Evolutionary conservation across 2,888 invertebrate species (phyloP).

Genomic region (Luperina nickerlii): DNA sequence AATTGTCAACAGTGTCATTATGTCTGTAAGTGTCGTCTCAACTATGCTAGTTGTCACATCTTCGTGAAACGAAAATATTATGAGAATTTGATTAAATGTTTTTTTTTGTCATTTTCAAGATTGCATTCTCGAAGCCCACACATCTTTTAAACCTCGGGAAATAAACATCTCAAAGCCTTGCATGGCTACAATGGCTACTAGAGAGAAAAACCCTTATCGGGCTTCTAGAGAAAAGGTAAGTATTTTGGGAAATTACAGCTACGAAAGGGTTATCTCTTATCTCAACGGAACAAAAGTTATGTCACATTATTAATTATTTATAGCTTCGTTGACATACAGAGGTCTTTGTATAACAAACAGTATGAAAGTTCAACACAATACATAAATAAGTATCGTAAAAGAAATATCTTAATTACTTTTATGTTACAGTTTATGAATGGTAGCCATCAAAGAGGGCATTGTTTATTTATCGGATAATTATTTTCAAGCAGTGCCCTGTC

Average conservation of each 20-base stretch:
- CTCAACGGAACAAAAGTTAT: background rate
- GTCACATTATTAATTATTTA: constrained; percentile 21
- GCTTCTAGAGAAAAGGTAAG: background rate
- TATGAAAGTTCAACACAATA: constrained; percentile 32
- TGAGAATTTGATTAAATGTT: constrained; percentile 47
- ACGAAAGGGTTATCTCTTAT: background rate
- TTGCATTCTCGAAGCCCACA: constrained; percentile 20
- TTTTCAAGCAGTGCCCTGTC: constrained; percentile 81
- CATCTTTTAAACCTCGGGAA: background rate
- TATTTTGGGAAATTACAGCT: background rate
- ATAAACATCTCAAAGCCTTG: background rate
- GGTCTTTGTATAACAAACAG: constrained; percentile 28
- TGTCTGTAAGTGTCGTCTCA: constrained; percentile 79
- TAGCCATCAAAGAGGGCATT: constrained; percentile 73
- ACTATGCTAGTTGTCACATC: constrained; percentile 61
- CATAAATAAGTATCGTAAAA: constrained; percentile 48
- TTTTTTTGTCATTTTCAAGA: constrained; percentile 49
- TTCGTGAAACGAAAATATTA: constrained; percentile 61
- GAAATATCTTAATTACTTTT: constrained; percentile 57
- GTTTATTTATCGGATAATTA: constrained; percentile 81
- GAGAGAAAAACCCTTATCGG: background rate
- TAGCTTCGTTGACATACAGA: constrained; percentile 19
- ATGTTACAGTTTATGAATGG: constrained; percentile 47
- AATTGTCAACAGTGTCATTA: constrained; percentile 86
- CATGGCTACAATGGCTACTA: background rate